phyloP scores from a whole-genome alignment of 2,888 invertebrate genomes.

The Himalopsyche kuldschensis region DNA sequence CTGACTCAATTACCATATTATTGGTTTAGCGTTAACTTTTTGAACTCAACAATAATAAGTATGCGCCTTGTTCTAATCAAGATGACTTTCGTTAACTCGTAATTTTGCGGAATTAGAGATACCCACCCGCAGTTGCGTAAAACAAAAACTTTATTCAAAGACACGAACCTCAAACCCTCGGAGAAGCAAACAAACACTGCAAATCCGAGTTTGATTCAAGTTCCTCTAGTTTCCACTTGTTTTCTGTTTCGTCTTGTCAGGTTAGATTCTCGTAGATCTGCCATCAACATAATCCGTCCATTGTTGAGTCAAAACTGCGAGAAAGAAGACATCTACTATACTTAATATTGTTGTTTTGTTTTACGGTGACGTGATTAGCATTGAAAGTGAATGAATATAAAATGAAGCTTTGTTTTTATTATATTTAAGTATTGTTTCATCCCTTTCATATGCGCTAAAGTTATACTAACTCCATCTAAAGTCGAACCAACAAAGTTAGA shows the following conservation, averaged over 20 bases:
- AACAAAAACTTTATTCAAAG: slow-evolving; percentile 17
- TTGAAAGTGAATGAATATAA: not conserved
- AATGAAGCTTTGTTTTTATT: not conserved
- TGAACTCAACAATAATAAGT: not conserved
- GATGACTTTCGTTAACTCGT: not conserved
- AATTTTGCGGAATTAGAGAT: not conserved
- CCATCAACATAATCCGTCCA: not conserved
- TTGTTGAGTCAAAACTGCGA: not conserved
- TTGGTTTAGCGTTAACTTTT: not conserved
- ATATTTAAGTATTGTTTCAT: not conserved
- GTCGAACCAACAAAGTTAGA: no score
- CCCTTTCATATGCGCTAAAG: not conserved
- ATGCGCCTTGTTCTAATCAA: not conserved
- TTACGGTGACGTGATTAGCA: not conserved
- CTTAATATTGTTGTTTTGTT: not conserved
- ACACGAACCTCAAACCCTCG: not conserved
- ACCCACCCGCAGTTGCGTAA: not conserved
- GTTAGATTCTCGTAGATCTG: slow-evolving; percentile 2
- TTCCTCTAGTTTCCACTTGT: slow-evolving; percentile 19
- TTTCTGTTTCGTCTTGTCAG: slow-evolving; percentile 13
- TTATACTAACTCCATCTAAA: no score
- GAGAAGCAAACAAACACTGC: slow-evolving; percentile 27
- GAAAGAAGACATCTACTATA: not conserved
- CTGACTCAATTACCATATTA: not conserved
- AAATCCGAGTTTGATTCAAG: slow-evolving; percentile 24